phyloP scores from a whole-genome alignment of 2,113 vertebrate genomes.

The Tachysurus vachellii region DNA sequence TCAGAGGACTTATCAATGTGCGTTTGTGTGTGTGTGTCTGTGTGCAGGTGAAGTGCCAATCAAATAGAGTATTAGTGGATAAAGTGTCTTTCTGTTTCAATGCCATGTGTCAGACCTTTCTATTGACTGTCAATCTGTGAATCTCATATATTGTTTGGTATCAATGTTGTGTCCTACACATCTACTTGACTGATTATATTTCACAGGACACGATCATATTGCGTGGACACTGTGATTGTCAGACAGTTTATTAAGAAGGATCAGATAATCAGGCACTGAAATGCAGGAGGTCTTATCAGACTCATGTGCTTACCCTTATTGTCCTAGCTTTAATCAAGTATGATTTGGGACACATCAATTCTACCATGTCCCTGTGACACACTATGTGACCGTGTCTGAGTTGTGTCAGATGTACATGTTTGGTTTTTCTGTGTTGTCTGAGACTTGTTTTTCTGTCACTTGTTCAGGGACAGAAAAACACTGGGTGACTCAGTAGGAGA shows the following conservation, averaged over 20 bases:
- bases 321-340: background rate
- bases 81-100: slow-evolving; percentile 11
- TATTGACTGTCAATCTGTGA: background rate
- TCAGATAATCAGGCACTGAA: slow-evolving; percentile 1
- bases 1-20: background rate
- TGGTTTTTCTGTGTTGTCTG: slow-evolving; percentile 12
- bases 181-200: slow-evolving; percentile 20
- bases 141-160: slow-evolving; percentile 18
- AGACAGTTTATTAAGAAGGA: slow-evolving; percentile 14
- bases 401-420: background rate
- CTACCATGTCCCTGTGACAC: background rate
- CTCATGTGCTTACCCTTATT: background rate
- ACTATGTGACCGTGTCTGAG: background rate
- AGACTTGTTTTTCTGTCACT: slow-evolving; percentile 17
- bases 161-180: background rate
- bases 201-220: slow-evolving; percentile 15
- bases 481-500: slow-evolving; percentile 56
- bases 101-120: slow-evolving; percentile 29
- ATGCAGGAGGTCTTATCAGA: slow-evolving; percentile 22
- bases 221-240: slow-evolving; percentile 3
- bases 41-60: background rate
- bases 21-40: background rate
- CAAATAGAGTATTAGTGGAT: slow-evolving; percentile 1
- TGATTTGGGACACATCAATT: background rate
- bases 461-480: slow-evolving; percentile 35